phyloP scores from a whole-genome alignment of 1,140 invertebrate genomes.

The Antheraea mylitta region DNA sequence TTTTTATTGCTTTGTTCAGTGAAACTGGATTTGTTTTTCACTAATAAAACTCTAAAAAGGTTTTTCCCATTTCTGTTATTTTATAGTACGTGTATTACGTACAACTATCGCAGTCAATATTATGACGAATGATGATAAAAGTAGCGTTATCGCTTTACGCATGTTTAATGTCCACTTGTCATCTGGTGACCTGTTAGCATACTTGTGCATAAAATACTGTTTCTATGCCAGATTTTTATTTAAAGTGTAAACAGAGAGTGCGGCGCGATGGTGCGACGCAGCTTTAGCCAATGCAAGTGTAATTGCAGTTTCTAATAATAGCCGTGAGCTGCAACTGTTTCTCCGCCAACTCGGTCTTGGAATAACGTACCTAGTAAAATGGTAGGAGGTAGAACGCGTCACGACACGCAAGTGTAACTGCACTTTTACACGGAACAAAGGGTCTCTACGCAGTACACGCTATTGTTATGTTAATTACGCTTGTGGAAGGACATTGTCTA shows the following conservation, averaged over 20 bases:
- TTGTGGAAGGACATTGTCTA: conserved; percentile 5
- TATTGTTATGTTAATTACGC: no score
- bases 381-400: conserved; percentile 25
- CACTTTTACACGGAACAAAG: conserved; percentile 11
- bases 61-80: background rate
- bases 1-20: no score
- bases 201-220: conserved; percentile 8
- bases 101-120: background rate
- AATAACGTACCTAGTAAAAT: conserved; percentile 35
- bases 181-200: conserved; percentile 10
- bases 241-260: background rate
- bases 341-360: conserved; percentile 36
- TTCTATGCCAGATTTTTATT: background rate
- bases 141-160: conserved; percentile 6
- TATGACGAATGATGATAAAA: conserved; percentile 3
- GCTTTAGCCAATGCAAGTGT: conserved; percentile 1
- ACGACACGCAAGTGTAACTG: conserved; percentile 5
- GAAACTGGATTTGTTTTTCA: no score
- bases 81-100: background rate
- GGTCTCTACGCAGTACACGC: background rate
- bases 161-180: conserved; percentile 14
- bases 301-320: conserved; percentile 28
- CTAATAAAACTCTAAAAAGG: background rate
- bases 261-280: no score
- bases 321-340: conserved; percentile 27